Evolutionary conservation across 2,113 vertebrate genomes (phyloP), one percentile per base, ranked within the genome.

Genomic region (Grammomys dolichurus): DNA sequence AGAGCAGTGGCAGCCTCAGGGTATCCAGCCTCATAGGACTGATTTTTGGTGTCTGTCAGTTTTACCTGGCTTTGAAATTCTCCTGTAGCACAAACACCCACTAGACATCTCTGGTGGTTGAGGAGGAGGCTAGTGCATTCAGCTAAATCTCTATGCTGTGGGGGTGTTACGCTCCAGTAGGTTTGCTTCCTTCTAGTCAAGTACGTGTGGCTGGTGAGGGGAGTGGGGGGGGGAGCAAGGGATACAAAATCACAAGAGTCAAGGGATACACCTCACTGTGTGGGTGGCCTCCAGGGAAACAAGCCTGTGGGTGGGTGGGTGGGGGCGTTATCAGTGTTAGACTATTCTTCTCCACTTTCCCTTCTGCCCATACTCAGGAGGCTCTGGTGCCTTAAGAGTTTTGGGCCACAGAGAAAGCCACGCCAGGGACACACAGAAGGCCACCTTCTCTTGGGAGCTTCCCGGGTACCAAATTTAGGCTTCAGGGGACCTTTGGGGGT

Each of bases 391-490:
- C 40, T 58, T 81, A 1, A 36, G n/a, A 91, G n/a, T 67, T 1
- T 0, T 20, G 58, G 75, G 43, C 48, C 85, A 17, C 1, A 28
- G 76, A n/a, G 22, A 87, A 94, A 88, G 73, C 36, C 89, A 26
- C 43, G 73, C 28, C 6, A 5, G 28, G n/a, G 17, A 56, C 51
- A 48, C 80, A 2, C 11, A 5, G 80, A 48, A 88, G 3, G 2
- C 5, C 3, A 4, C 60, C 87, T 94, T 95, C 65, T 92, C 46
- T 19, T 33, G 81, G 95, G 58, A 73, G 10, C 28, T 70, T 77
- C 70, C n/a, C 1, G 63, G 36, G 70, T 84, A 93, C 93, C 90
- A 58, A 20, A 75, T 54, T 87, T 86, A 96, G 97, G 95, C 46
- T 95, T 94, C 67, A 0, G 0, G 63, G 90, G 95, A 96, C 96